Conservation (phyloP, 2,888 invertebrate genomes). For the Lasioglossum villosulum region DNA sequence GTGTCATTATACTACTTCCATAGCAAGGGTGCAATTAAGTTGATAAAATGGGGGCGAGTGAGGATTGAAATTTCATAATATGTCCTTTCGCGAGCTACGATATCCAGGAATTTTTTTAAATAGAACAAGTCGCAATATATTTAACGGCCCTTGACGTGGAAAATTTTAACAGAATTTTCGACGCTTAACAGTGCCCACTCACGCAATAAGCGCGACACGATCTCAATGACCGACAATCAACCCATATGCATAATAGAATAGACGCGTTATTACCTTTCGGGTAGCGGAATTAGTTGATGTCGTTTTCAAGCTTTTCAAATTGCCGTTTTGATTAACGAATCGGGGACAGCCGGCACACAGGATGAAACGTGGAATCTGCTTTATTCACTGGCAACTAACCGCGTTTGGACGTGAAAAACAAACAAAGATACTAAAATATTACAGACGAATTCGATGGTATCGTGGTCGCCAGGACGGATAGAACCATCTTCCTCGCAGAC, state of each 20-base stretch:
- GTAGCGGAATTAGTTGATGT: constrained; percentile 37
- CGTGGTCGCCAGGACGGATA: background rate
- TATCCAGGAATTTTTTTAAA: background rate
- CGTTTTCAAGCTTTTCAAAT: constrained; percentile 50
- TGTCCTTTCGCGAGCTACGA: background rate
- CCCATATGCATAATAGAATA: constrained; percentile 25
- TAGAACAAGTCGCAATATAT: background rate
- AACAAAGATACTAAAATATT: background rate
- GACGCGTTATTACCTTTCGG: constrained; percentile 45
- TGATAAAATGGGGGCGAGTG: background rate
- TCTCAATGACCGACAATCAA: constrained; percentile 1
- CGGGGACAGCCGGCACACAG: constrained; percentile 7
- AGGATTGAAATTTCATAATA: background rate
- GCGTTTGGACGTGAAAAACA: background rate
- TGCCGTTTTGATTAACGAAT: constrained; percentile 45
- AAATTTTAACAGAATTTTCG: background rate
- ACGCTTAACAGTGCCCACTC: background rate
- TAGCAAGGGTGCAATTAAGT: background rate
- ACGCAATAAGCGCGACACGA: background rate
- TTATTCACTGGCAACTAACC: constrained; percentile 31
- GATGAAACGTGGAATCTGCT: constrained; percentile 32
- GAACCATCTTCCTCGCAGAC: background rate
- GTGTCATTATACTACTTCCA: background rate
- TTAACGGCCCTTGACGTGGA: background rate
- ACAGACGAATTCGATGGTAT: background rate